Base-by-base conservation (phyloP, 2,888 invertebrate genomes). In the Drosophila ustulata region DNA sequence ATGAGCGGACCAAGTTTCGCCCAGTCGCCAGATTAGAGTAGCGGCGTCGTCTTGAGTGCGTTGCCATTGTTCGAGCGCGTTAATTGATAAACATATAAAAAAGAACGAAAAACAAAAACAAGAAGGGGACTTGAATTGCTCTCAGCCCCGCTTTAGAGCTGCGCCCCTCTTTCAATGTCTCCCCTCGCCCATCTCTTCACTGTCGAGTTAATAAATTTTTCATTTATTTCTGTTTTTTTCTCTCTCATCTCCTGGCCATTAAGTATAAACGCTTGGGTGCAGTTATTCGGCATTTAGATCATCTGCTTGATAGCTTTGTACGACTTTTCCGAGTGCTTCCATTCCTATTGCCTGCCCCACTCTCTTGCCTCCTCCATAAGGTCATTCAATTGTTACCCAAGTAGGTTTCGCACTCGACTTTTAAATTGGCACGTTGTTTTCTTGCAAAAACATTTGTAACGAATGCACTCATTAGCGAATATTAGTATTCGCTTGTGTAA, bases 11-110 rank as follows among this genome's bases (percentile, higher is more conserved):
- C 45, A 43, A 50, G 66, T 41, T 53, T 69, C 25, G 34, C 34
- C 69, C 45, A 64, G 61, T 49, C 45, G 62, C 47, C 43, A 82
- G 82, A 82, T 82, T 82, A 80, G 62, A 34, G 51, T 28, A 34
- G 39, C 66, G 7, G 30, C 57, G 62, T 71, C 53, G 64, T 68
- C 69, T 57, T 83, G 82, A 84, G 87, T 84, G 75, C 80, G 75
- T 69, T 67, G 78, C 61, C 80, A 80, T 83, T 83, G 83, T 83
- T 84, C 59, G 52, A 50, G 71, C 56, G 81, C 83, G 75, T 83
- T 82, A 87, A 87, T 83, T 84, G 87, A 84, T 83, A 80, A 82
- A 78, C 57, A 71, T 69, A 76, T 66, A 73, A 45, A 75, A 66
- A 66, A 55, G 47, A n/a, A 37, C 11, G 7, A 52, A 55, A 23